phyloP scores from a whole-genome alignment of 2,888 invertebrate species.

The Zonitis immaculata region DNA sequence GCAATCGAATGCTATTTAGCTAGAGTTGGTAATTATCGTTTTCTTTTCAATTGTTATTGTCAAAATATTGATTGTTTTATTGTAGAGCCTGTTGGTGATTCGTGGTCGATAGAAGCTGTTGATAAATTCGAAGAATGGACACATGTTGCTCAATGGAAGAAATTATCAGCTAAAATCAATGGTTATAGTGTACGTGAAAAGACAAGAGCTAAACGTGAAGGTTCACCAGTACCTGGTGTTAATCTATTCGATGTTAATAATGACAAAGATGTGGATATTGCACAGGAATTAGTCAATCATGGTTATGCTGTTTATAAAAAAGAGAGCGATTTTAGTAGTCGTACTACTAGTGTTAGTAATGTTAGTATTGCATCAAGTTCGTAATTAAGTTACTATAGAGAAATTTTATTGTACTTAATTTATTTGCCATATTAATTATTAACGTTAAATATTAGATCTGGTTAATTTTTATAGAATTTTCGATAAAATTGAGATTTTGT shows the following conservation, averaged over 20 bases:
- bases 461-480: not conserved
- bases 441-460: not conserved
- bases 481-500: not conserved
- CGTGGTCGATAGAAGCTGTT: constrained; percentile 61
- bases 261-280: constrained; percentile 60
- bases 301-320: constrained; percentile 53
- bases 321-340: constrained; percentile 31
- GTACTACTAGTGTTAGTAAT: constrained; percentile 40
- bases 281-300: constrained; percentile 55
- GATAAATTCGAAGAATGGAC: constrained; percentile 66
- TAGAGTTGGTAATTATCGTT: constrained; percentile 54
- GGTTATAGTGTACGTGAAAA: constrained; percentile 60
- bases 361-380: constrained; percentile 38
- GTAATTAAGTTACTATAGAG: too few relatives aligned
- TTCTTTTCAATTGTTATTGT: not conserved
- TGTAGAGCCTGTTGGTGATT: constrained; percentile 48
- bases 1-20: constrained; percentile 85
- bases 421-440: not conserved
- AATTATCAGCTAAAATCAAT: constrained; percentile 69
- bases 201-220: constrained; percentile 54
- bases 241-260: constrained; percentile 68
- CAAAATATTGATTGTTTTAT: not conserved
- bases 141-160: constrained; percentile 76
- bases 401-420: not conserved
- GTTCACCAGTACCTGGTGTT: constrained; percentile 72